Percentiles rank a stretch among this genome's conserved stretches.
Evolutionary conservation across 2,113 vertebrate genomes (phyloP).

Genomic region (Sterrhoptilus dennistouni): DNA sequence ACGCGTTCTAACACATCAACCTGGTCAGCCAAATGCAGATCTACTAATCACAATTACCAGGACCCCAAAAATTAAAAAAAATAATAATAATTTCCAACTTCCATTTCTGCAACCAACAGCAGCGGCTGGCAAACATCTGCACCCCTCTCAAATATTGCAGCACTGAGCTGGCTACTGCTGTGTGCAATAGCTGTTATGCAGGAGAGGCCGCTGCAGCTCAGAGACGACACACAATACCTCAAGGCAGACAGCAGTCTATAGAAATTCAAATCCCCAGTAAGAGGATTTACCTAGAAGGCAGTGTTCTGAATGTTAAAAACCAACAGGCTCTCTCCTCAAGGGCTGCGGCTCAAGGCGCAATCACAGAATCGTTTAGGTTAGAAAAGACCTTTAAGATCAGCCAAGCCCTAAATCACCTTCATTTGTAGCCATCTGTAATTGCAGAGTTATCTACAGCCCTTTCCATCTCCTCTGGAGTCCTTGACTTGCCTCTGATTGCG

Average conservation of each 20-base stretch:
- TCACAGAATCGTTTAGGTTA: neutral
- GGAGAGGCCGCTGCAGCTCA: conserved; percentile 83
- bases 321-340: neutral
- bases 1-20: neutral
- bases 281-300: conserved; percentile 68
- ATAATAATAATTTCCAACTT: conserved; percentile 32
- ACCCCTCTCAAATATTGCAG: conserved; percentile 80
- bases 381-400: neutral
- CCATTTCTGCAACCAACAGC: conserved; percentile 60
- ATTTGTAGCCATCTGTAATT: conserved; percentile 37
- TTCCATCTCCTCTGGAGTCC: conserved; percentile 25
- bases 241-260: conserved; percentile 74
- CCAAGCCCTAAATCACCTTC: conserved; percentile 17
- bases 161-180: conserved; percentile 77
- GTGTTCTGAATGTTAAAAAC: conserved; percentile 69
- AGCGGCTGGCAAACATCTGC: conserved; percentile 67
- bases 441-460: neutral
- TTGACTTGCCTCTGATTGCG: neutral
- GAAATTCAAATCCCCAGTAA: conserved; percentile 72
- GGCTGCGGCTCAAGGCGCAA: conserved; percentile 17
- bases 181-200: conserved; percentile 87
- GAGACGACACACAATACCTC: conserved; percentile 86
- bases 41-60: conserved; percentile 7
- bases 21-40: conserved; percentile 37
- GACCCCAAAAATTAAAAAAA: neutral